Evolutionary conservation across 2,113 vertebrate genomes (phyloP).

Genomic region (Psittacula cyanocephala): DNA sequence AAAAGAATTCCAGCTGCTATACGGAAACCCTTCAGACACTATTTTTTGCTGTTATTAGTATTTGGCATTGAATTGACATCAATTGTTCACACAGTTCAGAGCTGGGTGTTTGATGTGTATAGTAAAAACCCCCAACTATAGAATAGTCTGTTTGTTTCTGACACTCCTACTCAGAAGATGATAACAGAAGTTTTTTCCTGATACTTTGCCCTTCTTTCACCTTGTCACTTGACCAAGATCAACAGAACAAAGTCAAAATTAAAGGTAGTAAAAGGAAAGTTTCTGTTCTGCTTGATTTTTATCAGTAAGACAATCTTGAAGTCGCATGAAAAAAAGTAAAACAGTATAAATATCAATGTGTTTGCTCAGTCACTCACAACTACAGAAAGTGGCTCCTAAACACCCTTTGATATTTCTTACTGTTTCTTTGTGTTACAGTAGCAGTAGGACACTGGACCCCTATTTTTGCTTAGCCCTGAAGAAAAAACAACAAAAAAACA

Average conservation of each 20-base stretch:
- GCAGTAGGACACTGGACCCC: not conserved
- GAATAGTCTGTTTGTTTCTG: not conserved
- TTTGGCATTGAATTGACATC: not conserved
- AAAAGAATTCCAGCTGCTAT: not conserved
- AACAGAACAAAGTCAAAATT: slow-evolving; percentile 15
- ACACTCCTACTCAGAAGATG: not conserved
- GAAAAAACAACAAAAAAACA: not conserved
- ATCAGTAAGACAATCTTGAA: slow-evolving; percentile 1
- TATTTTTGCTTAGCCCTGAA: not conserved
- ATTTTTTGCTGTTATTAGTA: not conserved
- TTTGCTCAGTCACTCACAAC: slow-evolving; percentile 16
- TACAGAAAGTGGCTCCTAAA: not conserved
- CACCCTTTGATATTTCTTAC: not conserved
- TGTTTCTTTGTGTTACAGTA: not conserved
- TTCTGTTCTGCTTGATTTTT: slow-evolving; percentile 32
- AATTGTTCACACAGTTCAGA: not conserved
- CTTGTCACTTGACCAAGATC: slow-evolving; percentile 5
- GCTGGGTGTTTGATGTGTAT: not conserved
- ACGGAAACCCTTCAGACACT: not conserved
- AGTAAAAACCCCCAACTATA: not conserved
- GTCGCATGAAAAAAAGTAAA: not conserved
- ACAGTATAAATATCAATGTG: not conserved
- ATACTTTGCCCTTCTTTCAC: slow-evolving; percentile 9
- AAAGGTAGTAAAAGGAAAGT: not conserved
- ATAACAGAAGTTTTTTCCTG: not conserved